Evolutionary conservation across 2,888 invertebrate species (phyloP).

Genomic region (Diachrysia chrysitis): DNA sequence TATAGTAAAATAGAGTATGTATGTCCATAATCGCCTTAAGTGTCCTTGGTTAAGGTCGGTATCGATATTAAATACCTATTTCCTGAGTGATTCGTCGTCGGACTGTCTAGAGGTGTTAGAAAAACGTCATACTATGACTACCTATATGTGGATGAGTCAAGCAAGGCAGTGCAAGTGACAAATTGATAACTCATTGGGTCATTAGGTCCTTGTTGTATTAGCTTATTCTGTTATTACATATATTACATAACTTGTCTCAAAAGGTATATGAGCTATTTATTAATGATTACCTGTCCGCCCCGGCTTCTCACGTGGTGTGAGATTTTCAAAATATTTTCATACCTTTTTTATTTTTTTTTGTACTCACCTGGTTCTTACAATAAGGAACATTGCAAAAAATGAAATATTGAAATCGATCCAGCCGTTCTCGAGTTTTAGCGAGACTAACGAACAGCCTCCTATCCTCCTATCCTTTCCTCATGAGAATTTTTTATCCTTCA

Average conservation of each 20-base stretch:
- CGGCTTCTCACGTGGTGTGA: too few species aligned
- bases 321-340: too few species aligned
- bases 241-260: not conserved
- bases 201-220: not conserved
- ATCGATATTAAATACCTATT: not conserved
- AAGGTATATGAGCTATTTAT: not conserved
- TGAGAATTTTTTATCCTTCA: too few species aligned
- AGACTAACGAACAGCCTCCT: too few species aligned
- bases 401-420: too few species aligned
- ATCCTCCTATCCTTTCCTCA: too few species aligned
- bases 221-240: too few species aligned
- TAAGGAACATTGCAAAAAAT: too few species aligned
- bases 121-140: not conserved
- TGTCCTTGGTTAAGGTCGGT: constrained; percentile 5
- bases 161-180: not conserved
- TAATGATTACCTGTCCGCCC: too few species aligned
- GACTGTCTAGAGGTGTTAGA: constrained; percentile 1
- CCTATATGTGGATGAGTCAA: not conserved
- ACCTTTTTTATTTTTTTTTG: not conserved
- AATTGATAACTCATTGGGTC: constrained; percentile 1
- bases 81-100: constrained; percentile 3
- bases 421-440: too few species aligned
- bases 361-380: too few species aligned
- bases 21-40: not conserved
- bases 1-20: constrained; percentile 8